Conservation (phyloP, 92 coral and sea anemone species). For the Bergia sp. region DNA sequence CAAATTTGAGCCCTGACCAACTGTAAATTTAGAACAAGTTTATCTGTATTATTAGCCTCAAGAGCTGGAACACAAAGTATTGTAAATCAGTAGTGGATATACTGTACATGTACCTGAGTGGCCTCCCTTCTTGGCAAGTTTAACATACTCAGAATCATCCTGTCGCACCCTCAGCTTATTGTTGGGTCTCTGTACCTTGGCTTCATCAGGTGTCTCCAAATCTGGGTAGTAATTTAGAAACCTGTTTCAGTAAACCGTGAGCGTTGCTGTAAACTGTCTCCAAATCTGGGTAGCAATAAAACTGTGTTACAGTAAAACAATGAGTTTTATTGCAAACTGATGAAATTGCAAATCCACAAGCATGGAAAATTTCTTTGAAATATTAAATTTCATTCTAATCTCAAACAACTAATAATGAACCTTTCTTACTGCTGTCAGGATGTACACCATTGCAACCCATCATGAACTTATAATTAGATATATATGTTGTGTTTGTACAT, state of each 20-base stretch:
- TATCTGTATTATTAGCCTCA: background rate
- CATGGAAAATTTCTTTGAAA: no score
- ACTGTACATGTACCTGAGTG: slow-evolving; percentile 28
- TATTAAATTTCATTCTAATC: no score
- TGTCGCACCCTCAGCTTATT: slow-evolving; percentile 27
- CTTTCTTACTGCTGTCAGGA: no score
- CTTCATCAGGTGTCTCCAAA: slow-evolving; percentile 35
- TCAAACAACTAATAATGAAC: no score
- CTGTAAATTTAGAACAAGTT: no score
- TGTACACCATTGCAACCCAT: no score
- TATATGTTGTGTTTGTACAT: no score
- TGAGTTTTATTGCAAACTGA: background rate
- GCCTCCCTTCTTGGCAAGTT: slow-evolving; percentile 40
- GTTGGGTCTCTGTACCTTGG: slow-evolving; percentile 36
- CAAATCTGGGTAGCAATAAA: no score
- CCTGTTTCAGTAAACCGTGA: background rate
- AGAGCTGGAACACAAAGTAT: background rate
- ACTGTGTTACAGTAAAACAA: background rate
- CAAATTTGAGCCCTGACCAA: no score
- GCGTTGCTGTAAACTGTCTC: background rate
- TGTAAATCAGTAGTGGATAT: background rate
- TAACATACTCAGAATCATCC: slow-evolving; percentile 39
- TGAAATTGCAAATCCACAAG: background rate
- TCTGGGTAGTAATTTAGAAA: background rate
- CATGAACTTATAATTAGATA: no score